A percentile compares a stretch with the other conserved stretches of the same genome.
These are phyloP conservation scores for Podarcis muralis DNA, from an alignment of 2,113 vertebrate species.

Conservation along the genomic window DNA sequence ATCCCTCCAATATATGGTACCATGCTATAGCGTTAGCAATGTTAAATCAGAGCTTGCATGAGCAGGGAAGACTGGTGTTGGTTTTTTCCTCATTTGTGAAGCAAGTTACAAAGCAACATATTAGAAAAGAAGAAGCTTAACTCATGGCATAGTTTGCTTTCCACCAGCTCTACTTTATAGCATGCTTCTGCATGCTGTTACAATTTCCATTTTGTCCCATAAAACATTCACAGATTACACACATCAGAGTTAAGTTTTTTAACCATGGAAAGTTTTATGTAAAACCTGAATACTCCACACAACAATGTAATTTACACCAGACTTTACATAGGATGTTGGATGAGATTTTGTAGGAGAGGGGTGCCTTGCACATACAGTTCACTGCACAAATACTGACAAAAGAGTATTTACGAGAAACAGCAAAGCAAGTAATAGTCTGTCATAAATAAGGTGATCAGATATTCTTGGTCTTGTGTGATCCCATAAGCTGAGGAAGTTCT, in stretches of 20 bases:
- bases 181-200: constrained; percentile 42
- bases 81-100: constrained; percentile 28
- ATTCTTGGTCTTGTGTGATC: constrained; percentile 39
- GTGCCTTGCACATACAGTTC: constrained; percentile 59
- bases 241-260: constrained; percentile 40
- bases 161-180: constrained; percentile 51
- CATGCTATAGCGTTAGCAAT: not conserved
- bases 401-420: constrained; percentile 64
- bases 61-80: not conserved
- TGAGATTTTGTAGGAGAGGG: constrained; percentile 59
- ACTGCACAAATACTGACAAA: constrained; percentile 65
- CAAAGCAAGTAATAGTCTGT: constrained; percentile 53
- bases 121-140: constrained; percentile 51
- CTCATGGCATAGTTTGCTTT: constrained; percentile 48
- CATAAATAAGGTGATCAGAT: constrained; percentile 73
- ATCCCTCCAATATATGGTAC: not conserved
- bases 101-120: constrained; percentile 24
- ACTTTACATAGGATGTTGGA: constrained; percentile 56
- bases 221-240: constrained; percentile 48
- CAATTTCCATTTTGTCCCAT: constrained; percentile 54
- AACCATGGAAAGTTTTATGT: constrained; percentile 61
- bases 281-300: constrained; percentile 65
- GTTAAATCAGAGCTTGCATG: not conserved
- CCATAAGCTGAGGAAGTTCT: constrained; percentile 29
- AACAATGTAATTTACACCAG: constrained; percentile 56